Conservation (phyloP, 2,888 invertebrate genomes). For the Osedax fenrisi region DNA sequence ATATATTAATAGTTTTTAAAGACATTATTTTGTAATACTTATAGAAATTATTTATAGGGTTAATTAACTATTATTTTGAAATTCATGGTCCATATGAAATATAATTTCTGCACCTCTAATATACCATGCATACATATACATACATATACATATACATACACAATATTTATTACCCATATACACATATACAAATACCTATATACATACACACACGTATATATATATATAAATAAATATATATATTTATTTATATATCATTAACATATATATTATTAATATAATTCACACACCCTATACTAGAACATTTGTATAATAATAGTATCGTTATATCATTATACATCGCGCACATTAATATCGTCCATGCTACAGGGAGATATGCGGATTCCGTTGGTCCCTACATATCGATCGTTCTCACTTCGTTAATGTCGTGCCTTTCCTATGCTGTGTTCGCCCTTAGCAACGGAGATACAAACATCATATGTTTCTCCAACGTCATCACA, state of each 20-base stretch:
- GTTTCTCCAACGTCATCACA: background rate
- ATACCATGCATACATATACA: background rate
- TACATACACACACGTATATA: background rate
- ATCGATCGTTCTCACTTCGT: background rate
- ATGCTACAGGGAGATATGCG: background rate
- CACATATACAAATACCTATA: background rate
- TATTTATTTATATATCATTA: too few relatives aligned
- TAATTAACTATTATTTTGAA: too few relatives aligned
- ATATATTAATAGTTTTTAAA: too few relatives aligned
- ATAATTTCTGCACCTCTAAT: background rate
- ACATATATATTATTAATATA: too few relatives aligned
- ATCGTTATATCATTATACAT: too few relatives aligned
- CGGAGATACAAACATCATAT: background rate
- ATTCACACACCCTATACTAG: too few relatives aligned
- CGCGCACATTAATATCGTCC: too few relatives aligned
- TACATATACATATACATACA: background rate
- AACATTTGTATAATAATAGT: too few relatives aligned
- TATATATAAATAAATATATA: background rate
- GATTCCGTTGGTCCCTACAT: background rate
- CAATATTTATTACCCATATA: background rate
- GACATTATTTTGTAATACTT: too few relatives aligned
- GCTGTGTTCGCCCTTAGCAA: background rate
- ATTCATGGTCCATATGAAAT: too few relatives aligned
- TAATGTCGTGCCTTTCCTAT: background rate
- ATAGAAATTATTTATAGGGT: too few relatives aligned